Evolutionary conservation across 2,113 vertebrate genomes (phyloP).

Genomic region (human (Homo sapiens)): GRCh38 chr14:90619501-90620000

Average conservation of each 20-base stretch:
- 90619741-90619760: background rate
- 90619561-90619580: background rate
- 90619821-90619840: fast-evolving
- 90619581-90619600: background rate
- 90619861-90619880: background rate
- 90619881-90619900: background rate
- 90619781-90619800: background rate
- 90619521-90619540: fast-evolving
- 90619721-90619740: background rate
- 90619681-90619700: background rate
- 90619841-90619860: background rate
- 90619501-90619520: background rate
- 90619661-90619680: background rate
- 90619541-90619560: background rate
- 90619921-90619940: background rate
- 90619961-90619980: background rate
- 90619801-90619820: background rate
- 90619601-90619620: background rate
- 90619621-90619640: background rate
- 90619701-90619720: background rate
- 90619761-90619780: fast-evolving
- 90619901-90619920: background rate
- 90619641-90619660: background rate
- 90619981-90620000: background rate
- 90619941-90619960: fast-evolving